Base-by-base conservation (phyloP, 2,797 vertebrate genomes). In the Thaleichthys pacificus region DNA sequence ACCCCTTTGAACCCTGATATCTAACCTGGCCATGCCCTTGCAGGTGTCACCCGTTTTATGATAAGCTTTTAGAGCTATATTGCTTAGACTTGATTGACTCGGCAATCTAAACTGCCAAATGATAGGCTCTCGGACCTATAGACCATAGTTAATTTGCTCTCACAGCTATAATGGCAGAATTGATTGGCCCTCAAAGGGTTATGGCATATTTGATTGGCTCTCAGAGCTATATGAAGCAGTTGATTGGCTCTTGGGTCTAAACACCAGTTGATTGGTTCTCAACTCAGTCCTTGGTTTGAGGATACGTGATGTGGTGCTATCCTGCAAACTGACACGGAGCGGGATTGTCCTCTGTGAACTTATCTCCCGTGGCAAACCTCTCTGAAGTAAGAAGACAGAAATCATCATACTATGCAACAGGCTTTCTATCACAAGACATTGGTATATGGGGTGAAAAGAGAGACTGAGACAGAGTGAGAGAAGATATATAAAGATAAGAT, bases 241-340 rank as follows among this genome's bases (percentile, higher is more conserved):
- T 56, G 51, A 56, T 56, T 56, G 51, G 17, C 19, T 5, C 15
- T 56, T 56, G 19, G 51, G 6, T 4, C 51, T 56, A 5, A 17
- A 56, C 51, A 56, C 42, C 42, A 47, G 42, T 14, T 47, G 42
- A 47, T 47, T 47, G 42, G 42, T 47, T 47, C 42, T 47, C 42
- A 47, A 14, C 42, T 49, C 22, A 22, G 3, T 42, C 61, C 68
- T 65, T 70, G 69, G 65, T 61, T 69, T 73, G 62, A 69, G 35
- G 70, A 78, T 65, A 21, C 67, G 68, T 71, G 68, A 24, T 17
- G 8, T 57, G 68, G 35, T 47, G 70, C 56, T 70, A 66, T 72
- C 56, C 71, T 42, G 73, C 68, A 42, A 54, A 68, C 68, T 66
- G 76, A 78, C 73, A 76, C 71, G 32, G 67, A 80, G 74, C 24